Evolutionary conservation across 35 echinoderm and acorn worm genomes (phyloP).

Genomic region (Heliocidaris tuberculata): DNA sequence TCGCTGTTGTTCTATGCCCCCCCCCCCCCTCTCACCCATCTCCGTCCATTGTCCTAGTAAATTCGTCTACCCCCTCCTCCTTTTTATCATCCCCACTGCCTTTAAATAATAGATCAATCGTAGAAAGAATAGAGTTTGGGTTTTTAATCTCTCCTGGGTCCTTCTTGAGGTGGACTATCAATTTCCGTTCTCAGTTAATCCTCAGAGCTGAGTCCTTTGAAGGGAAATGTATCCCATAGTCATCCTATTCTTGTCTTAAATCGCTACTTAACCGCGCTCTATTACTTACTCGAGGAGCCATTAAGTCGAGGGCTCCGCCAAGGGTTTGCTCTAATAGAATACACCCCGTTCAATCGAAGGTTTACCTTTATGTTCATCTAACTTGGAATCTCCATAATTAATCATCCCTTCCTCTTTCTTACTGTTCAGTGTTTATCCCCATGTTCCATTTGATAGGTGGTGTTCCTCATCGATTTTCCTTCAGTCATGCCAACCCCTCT

Average conservation of each 20-base stretch:
- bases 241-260: neutral
- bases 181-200: slow-evolving; percentile 23
- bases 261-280: neutral
- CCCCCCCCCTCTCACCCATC: too few species aligned
- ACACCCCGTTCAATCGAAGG: neutral
- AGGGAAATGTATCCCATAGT: neutral
- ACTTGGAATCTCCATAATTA: neutral
- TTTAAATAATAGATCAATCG: slow-evolving; percentile 31
- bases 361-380: neutral
- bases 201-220: neutral
- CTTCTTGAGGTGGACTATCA: slow-evolving; percentile 5
- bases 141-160: slow-evolving; percentile 12
- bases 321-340: neutral
- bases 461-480: too few species aligned
- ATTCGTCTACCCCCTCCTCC: neutral
- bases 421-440: too few species aligned
- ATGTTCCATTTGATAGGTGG: too few species aligned
- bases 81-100: neutral
- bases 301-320: neutral
- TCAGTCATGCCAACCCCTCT: too few species aligned
- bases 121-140: neutral
- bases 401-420: neutral
- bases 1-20: neutral
- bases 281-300: neutral
- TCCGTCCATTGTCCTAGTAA: neutral